A percentile compares a stretch with the other conserved stretches of the same genome.
These are phyloP conservation scores for Drosophila bunnanda DNA, from an alignment of 2,888 invertebrate species.

Conservation along the genomic window DNA sequence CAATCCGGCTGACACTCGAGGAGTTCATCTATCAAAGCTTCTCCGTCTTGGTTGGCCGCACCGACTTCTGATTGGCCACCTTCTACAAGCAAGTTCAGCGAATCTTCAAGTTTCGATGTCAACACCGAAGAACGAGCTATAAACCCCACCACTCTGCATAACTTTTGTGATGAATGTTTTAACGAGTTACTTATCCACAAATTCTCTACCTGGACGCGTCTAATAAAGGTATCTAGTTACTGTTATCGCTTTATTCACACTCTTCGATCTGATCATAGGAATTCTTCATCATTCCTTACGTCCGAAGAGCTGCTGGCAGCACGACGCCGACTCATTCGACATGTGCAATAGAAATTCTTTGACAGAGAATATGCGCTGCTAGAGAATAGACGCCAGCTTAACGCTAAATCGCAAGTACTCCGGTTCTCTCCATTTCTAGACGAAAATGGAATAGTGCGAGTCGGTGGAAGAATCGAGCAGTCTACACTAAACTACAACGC, in stretches of 20 bases:
- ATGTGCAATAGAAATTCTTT: no score
- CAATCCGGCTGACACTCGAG: not conserved
- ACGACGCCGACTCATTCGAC: no score
- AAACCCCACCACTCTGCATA: not conserved
- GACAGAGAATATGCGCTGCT: no score
- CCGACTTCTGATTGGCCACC: not conserved
- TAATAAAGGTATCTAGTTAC: no score
- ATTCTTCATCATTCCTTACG: not conserved
- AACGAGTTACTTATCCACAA: not conserved
- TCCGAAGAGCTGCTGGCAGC: not conserved
- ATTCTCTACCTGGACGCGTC: not conserved
- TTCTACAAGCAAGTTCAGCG: not conserved
- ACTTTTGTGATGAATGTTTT: not conserved
- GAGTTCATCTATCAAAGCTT: not conserved
- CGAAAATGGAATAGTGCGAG: no score
- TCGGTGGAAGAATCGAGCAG: no score
- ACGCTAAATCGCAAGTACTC: no score
- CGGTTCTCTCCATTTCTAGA: no score
- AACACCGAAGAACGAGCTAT: no score
- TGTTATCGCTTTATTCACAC: not conserved
- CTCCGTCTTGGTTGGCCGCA: not conserved
- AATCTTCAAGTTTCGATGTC: no score
- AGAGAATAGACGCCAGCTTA: no score
- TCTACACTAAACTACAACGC: no score
- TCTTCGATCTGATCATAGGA: not conserved